A percentile compares a stretch with the other conserved stretches of the same genome.
Conservation (phyloP, 1,140 invertebrate genomes). For the Lasioglossum baleicum region DNA sequence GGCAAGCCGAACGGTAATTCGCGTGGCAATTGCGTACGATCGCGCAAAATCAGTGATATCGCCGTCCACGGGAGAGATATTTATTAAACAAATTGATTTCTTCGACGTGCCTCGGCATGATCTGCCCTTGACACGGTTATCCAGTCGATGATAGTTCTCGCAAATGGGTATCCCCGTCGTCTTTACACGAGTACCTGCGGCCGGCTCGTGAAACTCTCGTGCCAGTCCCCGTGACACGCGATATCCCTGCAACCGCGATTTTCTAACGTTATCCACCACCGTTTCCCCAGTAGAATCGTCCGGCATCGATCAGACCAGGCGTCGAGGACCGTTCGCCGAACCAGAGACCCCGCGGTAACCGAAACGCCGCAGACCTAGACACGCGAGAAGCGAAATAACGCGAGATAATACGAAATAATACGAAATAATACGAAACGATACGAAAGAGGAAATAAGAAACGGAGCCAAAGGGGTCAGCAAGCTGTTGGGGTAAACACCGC, state of each 20-base stretch:
- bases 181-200: not conserved
- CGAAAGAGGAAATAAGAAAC: too few relatives aligned
- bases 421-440: too few relatives aligned
- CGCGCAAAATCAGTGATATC: constrained; percentile 4
- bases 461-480: constrained; percentile 2
- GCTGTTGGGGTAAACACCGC: too few relatives aligned
- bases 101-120: constrained; percentile 21
- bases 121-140: constrained; percentile 53
- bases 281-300: too few relatives aligned
- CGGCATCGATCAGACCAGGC: too few relatives aligned
- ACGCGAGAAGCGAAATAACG: too few relatives aligned
- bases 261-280: too few relatives aligned
- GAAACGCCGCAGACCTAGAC: too few relatives aligned
- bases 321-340: too few relatives aligned
- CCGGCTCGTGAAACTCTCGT: constrained; percentile 12
- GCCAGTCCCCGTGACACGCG: not conserved
- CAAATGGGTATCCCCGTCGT: constrained; percentile 23
- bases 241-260: too few relatives aligned
- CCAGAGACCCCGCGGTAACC: too few relatives aligned
- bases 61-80: constrained; percentile 23
- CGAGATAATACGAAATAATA: too few relatives aligned
- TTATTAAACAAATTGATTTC: constrained; percentile 64
- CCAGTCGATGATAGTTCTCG: constrained; percentile 42
- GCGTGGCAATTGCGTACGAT: constrained; percentile 24
- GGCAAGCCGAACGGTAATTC: not conserved